Evolutionary conservation across 2,888 invertebrate species (phyloP), one percentile per base, ranked within the genome.

Genomic region (Meiosimyza platycephala): DNA sequence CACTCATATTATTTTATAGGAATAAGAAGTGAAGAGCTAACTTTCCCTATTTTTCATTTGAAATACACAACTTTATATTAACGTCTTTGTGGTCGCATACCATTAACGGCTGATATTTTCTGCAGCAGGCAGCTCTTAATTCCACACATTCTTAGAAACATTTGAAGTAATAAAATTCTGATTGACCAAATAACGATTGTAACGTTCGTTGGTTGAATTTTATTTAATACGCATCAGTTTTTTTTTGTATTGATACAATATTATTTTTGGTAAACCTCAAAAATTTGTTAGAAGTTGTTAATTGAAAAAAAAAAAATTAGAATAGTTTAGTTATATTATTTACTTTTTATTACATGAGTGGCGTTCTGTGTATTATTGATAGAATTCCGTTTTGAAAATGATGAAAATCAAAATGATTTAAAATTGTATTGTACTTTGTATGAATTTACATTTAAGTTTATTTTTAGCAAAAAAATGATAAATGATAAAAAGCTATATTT

Each of bases 11-110:
- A 59, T 28, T 48, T 78, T 78, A 18, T 75, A 80, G 81, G 77
- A 80, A 76, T 77, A 82, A 81, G 75, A 82, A 82, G 76, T 82
- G 69, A 65, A 64, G 60, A 73, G 64, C 64, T 60, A 47, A 54
- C 60, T 66, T 74, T 68, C 66, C 65, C 69, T 77, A 75, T 47
- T n/a, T 16, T 48, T 47, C 18, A 11, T 18, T 63, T 40, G 48
- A 40, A 18, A 63, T 16, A 40, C 15, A 63, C 40, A 63, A 76
- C 75, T 75, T 76, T 74, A 76, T 40, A 40, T 40, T 0, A 40
- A 40, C 40, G 9, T 40, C 40, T 40, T 40, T 40, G 40, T 40
- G 40, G 40, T 40, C 9, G 40, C 40, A 40, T 40, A 9, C 40
- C 40, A 40, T 40, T 40, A 40, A 40, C 40, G 40, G 40, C 40